Conservation (phyloP, 2,113 vertebrate species). For the Nothobranchius furzeri region DNA sequence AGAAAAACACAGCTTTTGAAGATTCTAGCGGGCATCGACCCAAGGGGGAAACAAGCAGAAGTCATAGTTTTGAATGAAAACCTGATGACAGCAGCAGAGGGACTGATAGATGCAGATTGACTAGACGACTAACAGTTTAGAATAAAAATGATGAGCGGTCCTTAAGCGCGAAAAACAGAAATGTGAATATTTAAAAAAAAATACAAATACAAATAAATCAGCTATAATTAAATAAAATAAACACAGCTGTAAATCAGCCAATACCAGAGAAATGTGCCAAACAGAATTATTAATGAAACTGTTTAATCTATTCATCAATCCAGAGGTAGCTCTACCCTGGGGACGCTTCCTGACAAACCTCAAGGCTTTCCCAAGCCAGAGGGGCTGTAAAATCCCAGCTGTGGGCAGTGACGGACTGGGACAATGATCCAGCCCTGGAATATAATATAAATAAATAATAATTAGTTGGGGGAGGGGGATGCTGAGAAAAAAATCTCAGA, state of each 20-base stretch:
- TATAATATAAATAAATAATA: too few species aligned
- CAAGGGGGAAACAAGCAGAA: constrained; percentile 27
- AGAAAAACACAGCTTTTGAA: constrained; percentile 29
- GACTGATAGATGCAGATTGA: constrained; percentile 14
- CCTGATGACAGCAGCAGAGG: constrained; percentile 32
- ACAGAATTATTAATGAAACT: not conserved
- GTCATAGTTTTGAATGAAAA: constrained; percentile 25
- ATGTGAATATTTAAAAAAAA: too few species aligned
- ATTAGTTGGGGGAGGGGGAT: too few species aligned
- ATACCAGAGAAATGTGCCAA: not conserved
- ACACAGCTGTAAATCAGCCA: not conserved
- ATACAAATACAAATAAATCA: not conserved
- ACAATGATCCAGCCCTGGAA: too few species aligned
- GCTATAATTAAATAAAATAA: not conserved
- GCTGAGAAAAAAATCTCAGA: too few species aligned
- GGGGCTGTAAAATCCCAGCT: too few species aligned
- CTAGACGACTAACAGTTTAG: not conserved
- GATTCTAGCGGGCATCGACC: constrained; percentile 1
- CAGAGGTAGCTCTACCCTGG: too few species aligned
- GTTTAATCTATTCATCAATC: not conserved
- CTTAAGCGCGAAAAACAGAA: not conserved
- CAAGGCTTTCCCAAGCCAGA: too few species aligned
- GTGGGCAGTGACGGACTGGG: too few species aligned
- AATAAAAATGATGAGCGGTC: not conserved
- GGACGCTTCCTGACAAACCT: too few species aligned